A percentile compares a stretch with the other conserved stretches of the same genome.
Conservation (phyloP, 2,113 vertebrate genomes). For the Salminus brasiliensis region DNA sequence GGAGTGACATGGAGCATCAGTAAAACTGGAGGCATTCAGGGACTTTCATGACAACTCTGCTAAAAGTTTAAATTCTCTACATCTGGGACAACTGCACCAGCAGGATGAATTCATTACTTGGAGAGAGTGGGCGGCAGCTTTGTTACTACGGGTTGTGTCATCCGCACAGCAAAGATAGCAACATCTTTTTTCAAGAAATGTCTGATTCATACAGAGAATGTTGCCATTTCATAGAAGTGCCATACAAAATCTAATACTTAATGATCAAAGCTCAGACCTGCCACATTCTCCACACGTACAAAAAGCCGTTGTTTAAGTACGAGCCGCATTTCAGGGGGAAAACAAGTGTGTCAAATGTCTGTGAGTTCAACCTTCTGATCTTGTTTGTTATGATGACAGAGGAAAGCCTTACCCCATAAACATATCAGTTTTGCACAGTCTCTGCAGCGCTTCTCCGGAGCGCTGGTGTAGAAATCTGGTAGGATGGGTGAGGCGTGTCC, state of each 20-base stretch:
- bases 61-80: background rate
- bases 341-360: background rate
- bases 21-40: too few species aligned
- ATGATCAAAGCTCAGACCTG: slow-evolving; percentile 8
- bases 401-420: background rate
- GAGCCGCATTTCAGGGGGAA: background rate
- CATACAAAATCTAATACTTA: background rate
- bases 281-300: background rate
- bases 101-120: slow-evolving; percentile 7
- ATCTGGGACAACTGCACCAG: background rate
- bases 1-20: background rate
- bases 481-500: too few species aligned
- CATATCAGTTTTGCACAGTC: background rate
- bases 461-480: too few species aligned
- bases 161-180: background rate
- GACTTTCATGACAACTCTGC: background rate
- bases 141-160: background rate
- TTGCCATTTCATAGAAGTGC: background rate
- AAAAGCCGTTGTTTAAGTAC: background rate
- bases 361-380: background rate
- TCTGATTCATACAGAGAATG: slow-evolving; percentile 15
- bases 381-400: background rate
- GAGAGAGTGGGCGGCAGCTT: background rate
- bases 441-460: too few species aligned
- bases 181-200: background rate